Percentiles rank a stretch among this genome's conserved stretches.
phyloP scores from a whole-genome alignment of 2,113 vertebrate species.

The Oryzias celebensis region DNA sequence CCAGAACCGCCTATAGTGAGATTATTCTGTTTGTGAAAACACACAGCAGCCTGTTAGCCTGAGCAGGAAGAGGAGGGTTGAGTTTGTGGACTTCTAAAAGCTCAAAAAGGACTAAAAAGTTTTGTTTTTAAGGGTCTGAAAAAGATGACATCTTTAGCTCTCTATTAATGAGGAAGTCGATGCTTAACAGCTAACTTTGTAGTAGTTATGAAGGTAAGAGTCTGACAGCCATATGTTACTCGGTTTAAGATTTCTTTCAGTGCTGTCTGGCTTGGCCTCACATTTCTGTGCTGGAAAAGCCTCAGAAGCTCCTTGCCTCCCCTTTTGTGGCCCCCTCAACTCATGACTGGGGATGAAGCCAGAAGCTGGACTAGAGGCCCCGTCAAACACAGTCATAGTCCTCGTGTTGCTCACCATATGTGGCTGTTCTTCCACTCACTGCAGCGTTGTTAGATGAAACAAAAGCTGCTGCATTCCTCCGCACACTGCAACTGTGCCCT shows the following conservation, averaged over 20 bases:
- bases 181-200: slow-evolving; percentile 2
- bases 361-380: slow-evolving; percentile 48
- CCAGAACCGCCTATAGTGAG: slow-evolving; percentile 44
- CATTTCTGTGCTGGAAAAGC: slow-evolving; percentile 42
- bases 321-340: slow-evolving; percentile 50
- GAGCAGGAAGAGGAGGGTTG: slow-evolving; percentile 32
- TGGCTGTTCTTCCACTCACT: slow-evolving; percentile 32
- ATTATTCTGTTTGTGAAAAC: slow-evolving; percentile 55
- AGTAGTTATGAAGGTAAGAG: slow-evolving; percentile 1
- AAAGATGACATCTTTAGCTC: slow-evolving; percentile 18
- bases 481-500: slow-evolving; percentile 25
- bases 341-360: slow-evolving; percentile 31
- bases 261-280: slow-evolving; percentile 30
- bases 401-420: slow-evolving; percentile 19
- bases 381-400: slow-evolving; percentile 13
- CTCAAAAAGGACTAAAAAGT: slow-evolving; percentile 56
- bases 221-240: slow-evolving; percentile 13
- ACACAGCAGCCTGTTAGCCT: slow-evolving; percentile 42
- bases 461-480: slow-evolving; percentile 38
- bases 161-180: slow-evolving; percentile 33
- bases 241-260: slow-evolving; percentile 21
- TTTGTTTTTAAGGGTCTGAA: slow-evolving; percentile 9
- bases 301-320: slow-evolving; percentile 47
- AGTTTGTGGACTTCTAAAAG: slow-evolving; percentile 70
- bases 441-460: slow-evolving; percentile 42